Evolutionary conservation across 2,888 invertebrate genomes (phyloP), one percentile per base, ranked within the genome.

Genomic region (Drosophila phalerata): DNA sequence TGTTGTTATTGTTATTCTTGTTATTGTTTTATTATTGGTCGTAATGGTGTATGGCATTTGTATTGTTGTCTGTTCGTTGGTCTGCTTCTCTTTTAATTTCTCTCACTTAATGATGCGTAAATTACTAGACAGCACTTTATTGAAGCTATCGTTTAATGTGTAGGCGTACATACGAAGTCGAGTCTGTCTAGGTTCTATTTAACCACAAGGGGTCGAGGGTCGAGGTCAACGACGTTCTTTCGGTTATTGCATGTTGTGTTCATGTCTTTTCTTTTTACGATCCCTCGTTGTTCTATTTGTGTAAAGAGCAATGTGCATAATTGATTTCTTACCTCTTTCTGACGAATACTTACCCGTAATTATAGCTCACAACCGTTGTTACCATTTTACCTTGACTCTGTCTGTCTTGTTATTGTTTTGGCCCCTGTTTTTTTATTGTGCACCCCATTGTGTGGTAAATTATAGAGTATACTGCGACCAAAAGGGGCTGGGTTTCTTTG

Each of bases 301-400:
- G 47, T 47, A 47, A 37, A 57, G 13, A 47, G 43, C 58, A 64
- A 66, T 82, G 70, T 71, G 69, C 67, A 85, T 88, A 83, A 85
- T 85, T 86, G 89, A 88, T 88, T 85, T 81, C 76, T 85, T 86
- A 86, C 73, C 89, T 78, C 84, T 67, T 82, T 67, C 30, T 42
- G 9, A 57, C 9, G 53, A 30, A 66, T 61, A 70, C 74, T 79
- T 67, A 51, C 58, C 38, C 73, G 70, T 85, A 85, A 88, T 88
- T 88, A 85, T 76, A 66, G 72, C 69, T 51, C 60, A 73, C 84
- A 76, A 72, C 79, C 65, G 77, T 65, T 75, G 75, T 75, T 79
- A 53, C 56, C 75, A 58, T 63, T 32, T 62, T 74, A 78, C 88
- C 69, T 79, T 64, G 66, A 53, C 61, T 53, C 11, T 38, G 19